A percentile compares a stretch with the other conserved stretches of the same genome.
phyloP scores from a whole-genome alignment of 2,888 invertebrate species.

The Eulithis prunata region DNA sequence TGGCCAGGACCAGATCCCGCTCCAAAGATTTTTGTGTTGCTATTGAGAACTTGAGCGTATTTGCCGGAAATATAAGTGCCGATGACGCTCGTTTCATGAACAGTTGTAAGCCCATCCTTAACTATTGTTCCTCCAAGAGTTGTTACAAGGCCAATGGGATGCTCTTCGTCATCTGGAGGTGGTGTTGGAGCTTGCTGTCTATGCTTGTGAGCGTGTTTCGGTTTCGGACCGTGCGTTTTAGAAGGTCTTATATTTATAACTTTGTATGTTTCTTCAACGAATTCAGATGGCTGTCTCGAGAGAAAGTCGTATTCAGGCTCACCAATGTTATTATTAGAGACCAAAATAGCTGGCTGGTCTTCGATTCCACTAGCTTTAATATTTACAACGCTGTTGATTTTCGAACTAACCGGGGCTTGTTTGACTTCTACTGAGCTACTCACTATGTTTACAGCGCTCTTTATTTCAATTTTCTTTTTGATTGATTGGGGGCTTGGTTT shows the following conservation, averaged over 20 bases:
- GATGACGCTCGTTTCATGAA: slow-evolving; percentile 95
- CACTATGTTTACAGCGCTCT: slow-evolving; percentile 71
- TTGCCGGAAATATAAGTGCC: slow-evolving; percentile 94
- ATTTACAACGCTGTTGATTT: slow-evolving; percentile 84
- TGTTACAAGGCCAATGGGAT: slow-evolving; percentile 92
- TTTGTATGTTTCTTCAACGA: slow-evolving; percentile 93
- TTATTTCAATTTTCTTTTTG: slow-evolving; percentile 68
- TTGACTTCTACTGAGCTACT: slow-evolving; percentile 81
- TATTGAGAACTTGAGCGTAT: slow-evolving; percentile 94
- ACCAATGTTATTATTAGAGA: slow-evolving; percentile 89
- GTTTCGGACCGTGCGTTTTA: slow-evolving; percentile 77
- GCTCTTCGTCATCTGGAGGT: slow-evolving; percentile 84
- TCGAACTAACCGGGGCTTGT: slow-evolving; percentile 69
- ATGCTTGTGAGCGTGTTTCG: slow-evolving; percentile 74
- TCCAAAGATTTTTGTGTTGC: slow-evolving; percentile 88
- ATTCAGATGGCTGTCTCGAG: slow-evolving; percentile 93
- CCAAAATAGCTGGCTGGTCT: slow-evolving; percentile 85
- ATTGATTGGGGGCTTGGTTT: slow-evolving; percentile 55
- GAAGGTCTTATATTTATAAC: slow-evolving; percentile 92
- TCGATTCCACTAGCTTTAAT: slow-evolving; percentile 72
- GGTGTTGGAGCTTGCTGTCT: slow-evolving; percentile 71
- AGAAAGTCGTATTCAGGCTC: slow-evolving; percentile 94
- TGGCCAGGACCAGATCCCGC: slow-evolving; percentile 71
- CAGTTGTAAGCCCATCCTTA: slow-evolving; percentile 92
- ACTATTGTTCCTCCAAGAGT: slow-evolving; percentile 93